Evolutionary conservation across 2,888 invertebrate species (phyloP).

Genomic region (Spodoptera littoralis): DNA sequence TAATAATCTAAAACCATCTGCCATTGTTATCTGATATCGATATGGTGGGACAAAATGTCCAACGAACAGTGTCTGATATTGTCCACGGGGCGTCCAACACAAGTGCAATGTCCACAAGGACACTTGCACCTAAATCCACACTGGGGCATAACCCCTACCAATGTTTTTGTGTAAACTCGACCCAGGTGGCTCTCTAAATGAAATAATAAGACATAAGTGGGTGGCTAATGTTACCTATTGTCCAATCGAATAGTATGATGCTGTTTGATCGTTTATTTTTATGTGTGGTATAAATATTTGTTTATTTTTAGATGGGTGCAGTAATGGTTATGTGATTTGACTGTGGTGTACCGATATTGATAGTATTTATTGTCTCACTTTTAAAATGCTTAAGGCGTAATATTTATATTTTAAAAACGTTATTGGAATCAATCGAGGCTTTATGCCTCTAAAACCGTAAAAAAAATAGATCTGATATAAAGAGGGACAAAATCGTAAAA

Average conservation of each 20-base stretch:
- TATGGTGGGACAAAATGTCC: conserved; percentile 55
- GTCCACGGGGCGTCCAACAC: conserved; percentile 66
- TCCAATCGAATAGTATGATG: conserved; percentile 22
- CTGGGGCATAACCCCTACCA: conserved; percentile 47
- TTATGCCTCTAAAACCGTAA: no score
- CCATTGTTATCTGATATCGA: conserved; percentile 52
- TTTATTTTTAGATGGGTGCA: not conserved
- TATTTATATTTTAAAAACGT: no score
- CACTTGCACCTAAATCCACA: conserved; percentile 58
- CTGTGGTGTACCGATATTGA: no score
- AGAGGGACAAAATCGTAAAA: no score
- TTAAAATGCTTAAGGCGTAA: no score
- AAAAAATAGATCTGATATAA: no score
- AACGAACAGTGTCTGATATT: conserved; percentile 52
- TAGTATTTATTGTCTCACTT: no score
- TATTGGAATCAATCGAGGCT: no score
- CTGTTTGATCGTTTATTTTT: conserved; percentile 12
- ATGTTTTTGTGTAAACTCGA: conserved; percentile 50
- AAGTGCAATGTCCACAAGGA: conserved; percentile 75
- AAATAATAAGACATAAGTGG: conserved; percentile 10
- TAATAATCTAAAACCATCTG: conserved; percentile 52
- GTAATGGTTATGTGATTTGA: no score
- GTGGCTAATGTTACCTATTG: conserved; percentile 40
- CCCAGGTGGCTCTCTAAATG: conserved; percentile 40
- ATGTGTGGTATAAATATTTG: conserved; percentile 6